Percentiles rank a stretch among this genome's conserved stretches.
Evolutionary conservation across 1,140 invertebrate species (phyloP).

Genomic region (Thrips palmi): DNA sequence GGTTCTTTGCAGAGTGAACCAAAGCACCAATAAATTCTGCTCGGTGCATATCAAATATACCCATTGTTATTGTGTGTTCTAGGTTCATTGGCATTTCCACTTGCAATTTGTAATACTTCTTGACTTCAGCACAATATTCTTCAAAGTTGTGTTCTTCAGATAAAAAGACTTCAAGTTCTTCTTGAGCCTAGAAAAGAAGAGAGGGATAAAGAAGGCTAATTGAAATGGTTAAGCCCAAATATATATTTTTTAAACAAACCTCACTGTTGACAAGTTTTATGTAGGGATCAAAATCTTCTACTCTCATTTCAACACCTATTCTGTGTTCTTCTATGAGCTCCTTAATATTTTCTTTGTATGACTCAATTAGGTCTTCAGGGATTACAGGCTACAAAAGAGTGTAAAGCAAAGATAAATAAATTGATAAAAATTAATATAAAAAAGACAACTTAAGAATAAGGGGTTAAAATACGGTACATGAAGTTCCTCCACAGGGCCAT

Average conservation of each 20-base stretch:
- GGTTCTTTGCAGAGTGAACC: slow-evolving; percentile 39
- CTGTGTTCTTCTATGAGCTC: slow-evolving; percentile 45
- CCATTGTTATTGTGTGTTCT: slow-evolving; percentile 48
- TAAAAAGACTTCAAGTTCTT: slow-evolving; percentile 47
- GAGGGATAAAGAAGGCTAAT: not conserved
- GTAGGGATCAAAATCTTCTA: slow-evolving; percentile 67
- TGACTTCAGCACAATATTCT: slow-evolving; percentile 40
- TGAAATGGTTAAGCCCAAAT: slow-evolving; percentile 2
- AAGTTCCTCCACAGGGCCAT: slow-evolving; percentile 21
- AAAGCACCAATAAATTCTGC: slow-evolving; percentile 58
- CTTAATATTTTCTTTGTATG: slow-evolving; percentile 33
- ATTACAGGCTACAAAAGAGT: slow-evolving; percentile 41
- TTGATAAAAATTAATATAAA: slow-evolving; percentile 8
- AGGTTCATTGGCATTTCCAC: slow-evolving; percentile 41
- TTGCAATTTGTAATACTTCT: slow-evolving; percentile 41
- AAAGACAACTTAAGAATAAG: slow-evolving; percentile 9
- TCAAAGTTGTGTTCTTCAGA: slow-evolving; percentile 41
- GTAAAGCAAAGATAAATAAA: slow-evolving; percentile 7
- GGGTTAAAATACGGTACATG: slow-evolving; percentile 28
- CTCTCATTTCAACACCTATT: slow-evolving; percentile 43
- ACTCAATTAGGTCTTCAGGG: slow-evolving; percentile 36
- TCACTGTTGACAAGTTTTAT: slow-evolving; percentile 58
- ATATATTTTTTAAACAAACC: slow-evolving; percentile 21
- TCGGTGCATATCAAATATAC: slow-evolving; percentile 73
- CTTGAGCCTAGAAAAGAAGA: slow-evolving; percentile 24